Evolutionary conservation across 1,140 invertebrate species (phyloP), one percentile per base, ranked within the genome.

Genomic region (Adoxophyes honmai): DNA sequence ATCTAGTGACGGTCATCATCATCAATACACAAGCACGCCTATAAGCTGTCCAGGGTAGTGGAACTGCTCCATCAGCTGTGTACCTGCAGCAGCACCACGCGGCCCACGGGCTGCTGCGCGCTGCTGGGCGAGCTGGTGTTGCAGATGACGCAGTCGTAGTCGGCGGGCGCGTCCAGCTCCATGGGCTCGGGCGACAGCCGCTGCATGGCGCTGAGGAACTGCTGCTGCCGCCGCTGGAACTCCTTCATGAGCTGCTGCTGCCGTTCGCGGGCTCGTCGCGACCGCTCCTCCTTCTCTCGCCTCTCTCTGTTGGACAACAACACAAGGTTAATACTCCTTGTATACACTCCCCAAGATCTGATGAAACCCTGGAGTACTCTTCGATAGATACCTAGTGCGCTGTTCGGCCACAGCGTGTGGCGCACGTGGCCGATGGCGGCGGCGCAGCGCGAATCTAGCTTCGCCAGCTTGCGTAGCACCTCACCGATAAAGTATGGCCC

Each of bases 61-160:
- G n/a, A n/a, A n/a, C n/a, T n/a, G n/a, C n/a, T n/a, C 3, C 8
- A 5, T 44, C 42, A 2, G 2, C 6, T 2, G 21, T 2, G 2
- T 6, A 92, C 93, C 86, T 97, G 96, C 44, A 98, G 91, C 51
- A 98, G 91, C 55, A 97, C 96, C 3, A 98, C 96, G 15, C 98
- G 90, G 7, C 97, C 97, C 76, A 99, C 94, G 11, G 97, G 97
- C 86, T 97, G 95, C 8, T 95, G 92, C 69, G 95, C 93, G 0
- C 93, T 96, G 68, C 95, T 96, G 6, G 95, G 92, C 37, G 96
- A 94, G 52, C 95, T 96, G 88, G 96, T 95, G 89, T 95, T 96
- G 86, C 98, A 99, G 72, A 99, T 99, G 48, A 98, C 97, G 90
- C 98, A 99, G 81, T 98, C 96, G 82, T 98, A 98, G 83, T 96